Percentiles rank a stretch among this genome's conserved stretches.
Evolutionary conservation across 2,113 vertebrate species (phyloP).

Genomic region (Nycticebus coucang): DNA sequence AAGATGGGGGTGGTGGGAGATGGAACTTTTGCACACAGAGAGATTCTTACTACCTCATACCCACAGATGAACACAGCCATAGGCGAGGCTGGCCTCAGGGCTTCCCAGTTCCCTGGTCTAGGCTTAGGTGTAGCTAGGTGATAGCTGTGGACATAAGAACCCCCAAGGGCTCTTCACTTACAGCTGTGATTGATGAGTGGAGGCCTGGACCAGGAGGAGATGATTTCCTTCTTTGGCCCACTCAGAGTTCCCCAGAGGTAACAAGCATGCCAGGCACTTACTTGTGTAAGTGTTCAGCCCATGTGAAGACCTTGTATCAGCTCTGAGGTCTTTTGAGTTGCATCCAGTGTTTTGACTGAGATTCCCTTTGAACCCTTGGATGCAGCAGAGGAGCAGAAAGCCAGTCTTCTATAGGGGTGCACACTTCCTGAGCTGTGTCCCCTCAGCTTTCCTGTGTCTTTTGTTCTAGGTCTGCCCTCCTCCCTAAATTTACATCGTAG

Average conservation of each 20-base stretch:
- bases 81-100: neutral
- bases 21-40: neutral
- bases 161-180: neutral
- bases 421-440: neutral
- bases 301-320: neutral
- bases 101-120: neutral
- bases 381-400: neutral
- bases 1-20: neutral
- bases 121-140: neutral
- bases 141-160: neutral
- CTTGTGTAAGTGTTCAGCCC: neutral
- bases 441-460: neutral
- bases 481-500: neutral
- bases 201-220: neutral
- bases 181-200: neutral
- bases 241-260: neutral
- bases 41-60: neutral
- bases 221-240: neutral
- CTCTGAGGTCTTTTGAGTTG: neutral
- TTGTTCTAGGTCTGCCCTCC: neutral
- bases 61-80: neutral
- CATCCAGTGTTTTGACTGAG: neutral
- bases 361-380: neutral
- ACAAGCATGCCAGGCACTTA: neutral
- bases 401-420: neutral